These are phyloP conservation scores for Bucorvus abyssinicus DNA, from an alignment of 2,797 vertebrate species.

Conservation along the genomic window DNA sequence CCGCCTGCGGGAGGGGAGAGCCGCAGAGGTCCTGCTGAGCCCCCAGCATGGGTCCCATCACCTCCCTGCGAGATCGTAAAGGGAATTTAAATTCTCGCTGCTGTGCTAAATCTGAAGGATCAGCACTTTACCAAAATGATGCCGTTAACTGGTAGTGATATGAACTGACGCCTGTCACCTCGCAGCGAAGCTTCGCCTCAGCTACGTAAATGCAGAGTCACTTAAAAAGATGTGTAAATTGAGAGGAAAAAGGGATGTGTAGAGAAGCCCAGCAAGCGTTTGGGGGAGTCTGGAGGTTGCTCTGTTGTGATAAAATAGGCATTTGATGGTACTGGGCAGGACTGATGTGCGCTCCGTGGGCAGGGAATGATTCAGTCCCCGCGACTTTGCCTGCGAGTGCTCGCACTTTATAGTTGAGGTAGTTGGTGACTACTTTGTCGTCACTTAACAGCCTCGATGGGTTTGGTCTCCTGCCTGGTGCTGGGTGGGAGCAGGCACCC, in stretches of 20 bases:
- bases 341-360: rapidly evolving
- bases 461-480: not conserved
- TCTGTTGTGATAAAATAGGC: not conserved
- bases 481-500: not conserved
- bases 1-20: not conserved
- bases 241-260: not conserved
- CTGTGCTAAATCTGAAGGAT: not conserved
- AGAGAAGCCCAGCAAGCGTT: rapidly evolving
- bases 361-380: rapidly evolving
- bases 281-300: not conserved
- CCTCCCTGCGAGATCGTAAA: not conserved
- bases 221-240: not conserved
- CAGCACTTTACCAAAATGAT: not conserved
- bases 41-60: not conserved
- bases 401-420: not conserved
- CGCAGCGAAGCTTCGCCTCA: rapidly evolving
- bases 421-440: no score
- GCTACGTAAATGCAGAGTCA: not conserved
- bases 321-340: not conserved
- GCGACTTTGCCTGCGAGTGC: not conserved
- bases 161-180: not conserved
- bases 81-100: not conserved
- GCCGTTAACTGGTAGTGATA: rapidly evolving
- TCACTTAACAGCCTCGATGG: rapidly evolving
- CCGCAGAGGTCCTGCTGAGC: not conserved